phyloP scores from a whole-genome alignment of 2,797 vertebrate species.

The Momotus momota region DNA sequence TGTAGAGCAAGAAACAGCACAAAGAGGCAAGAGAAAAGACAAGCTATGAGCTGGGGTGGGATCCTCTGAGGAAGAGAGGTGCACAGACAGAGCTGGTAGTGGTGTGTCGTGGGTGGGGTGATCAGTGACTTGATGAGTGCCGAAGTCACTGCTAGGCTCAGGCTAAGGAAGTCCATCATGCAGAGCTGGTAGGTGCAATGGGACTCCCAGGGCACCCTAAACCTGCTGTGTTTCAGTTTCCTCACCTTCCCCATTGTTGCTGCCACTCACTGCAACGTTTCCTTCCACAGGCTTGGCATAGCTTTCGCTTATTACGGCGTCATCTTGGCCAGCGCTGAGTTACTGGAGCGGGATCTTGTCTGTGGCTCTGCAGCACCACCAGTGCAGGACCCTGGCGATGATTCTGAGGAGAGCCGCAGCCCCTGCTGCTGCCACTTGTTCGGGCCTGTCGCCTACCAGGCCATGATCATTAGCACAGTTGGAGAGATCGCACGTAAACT shows the following conservation, averaged over 20 bases:
- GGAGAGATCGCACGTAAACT: conserved; percentile 89
- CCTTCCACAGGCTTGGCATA: conserved; percentile 88
- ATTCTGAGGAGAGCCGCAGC: conserved; percentile 40
- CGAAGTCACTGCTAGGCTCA: rapidly evolving
- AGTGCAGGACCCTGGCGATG: background rate
- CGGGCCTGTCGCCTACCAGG: conserved; percentile 82
- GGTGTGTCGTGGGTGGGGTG: rapidly evolving
- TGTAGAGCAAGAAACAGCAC: background rate
- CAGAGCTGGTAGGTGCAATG: background rate
- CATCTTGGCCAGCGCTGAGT: conserved; percentile 90
- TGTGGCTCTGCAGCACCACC: conserved; percentile 69
- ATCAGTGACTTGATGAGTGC: background rate
- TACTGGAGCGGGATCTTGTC: conserved; percentile 88
- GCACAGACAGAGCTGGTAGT: background rate
- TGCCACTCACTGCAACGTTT: background rate
- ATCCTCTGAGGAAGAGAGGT: background rate
- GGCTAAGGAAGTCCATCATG: background rate
- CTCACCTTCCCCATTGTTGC: rapidly evolving
- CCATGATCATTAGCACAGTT: conserved; percentile 90
- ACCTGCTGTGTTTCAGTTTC: background rate
- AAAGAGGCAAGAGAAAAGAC: background rate
- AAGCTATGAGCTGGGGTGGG: background rate
- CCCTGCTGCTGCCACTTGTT: conserved; percentile 89
- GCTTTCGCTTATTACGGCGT: conserved; percentile 92
- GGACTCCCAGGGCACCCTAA: background rate